phyloP scores from a whole-genome alignment of 2,888 invertebrate genomes.

The Kuschelorhynchus macadamiae region DNA sequence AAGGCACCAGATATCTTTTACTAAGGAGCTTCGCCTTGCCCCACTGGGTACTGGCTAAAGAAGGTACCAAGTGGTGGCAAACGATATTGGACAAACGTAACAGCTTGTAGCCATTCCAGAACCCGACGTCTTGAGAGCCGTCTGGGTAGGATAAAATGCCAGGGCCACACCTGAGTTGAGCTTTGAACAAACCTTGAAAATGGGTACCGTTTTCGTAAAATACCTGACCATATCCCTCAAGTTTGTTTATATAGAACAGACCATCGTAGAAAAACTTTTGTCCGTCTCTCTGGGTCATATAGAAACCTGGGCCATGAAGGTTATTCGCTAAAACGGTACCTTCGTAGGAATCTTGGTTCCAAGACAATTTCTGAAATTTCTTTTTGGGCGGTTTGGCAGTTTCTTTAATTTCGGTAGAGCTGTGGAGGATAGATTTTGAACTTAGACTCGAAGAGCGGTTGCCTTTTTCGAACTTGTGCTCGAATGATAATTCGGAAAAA shows the following conservation, averaged over 20 bases:
- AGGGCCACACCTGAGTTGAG: slow-evolving; percentile 73
- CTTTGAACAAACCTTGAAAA: slow-evolving; percentile 70
- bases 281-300: slow-evolving; percentile 59
- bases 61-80: slow-evolving; percentile 57
- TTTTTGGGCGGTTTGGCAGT: not conserved
- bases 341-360: slow-evolving; percentile 65
- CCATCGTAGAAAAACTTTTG: slow-evolving; percentile 66
- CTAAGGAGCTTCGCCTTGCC: slow-evolving; percentile 61
- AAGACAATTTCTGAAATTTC: slow-evolving; percentile 24
- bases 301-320: slow-evolving; percentile 71
- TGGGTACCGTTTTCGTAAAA: slow-evolving; percentile 70
- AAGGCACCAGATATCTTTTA: slow-evolving; percentile 61
- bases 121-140: slow-evolving; percentile 71
- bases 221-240: slow-evolving; percentile 71
- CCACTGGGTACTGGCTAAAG: slow-evolving; percentile 55
- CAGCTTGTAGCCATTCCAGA: slow-evolving; percentile 71
- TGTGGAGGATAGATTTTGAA: not conserved
- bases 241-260: slow-evolving; percentile 66
- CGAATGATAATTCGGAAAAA: not conserved
- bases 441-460: too few relatives aligned
- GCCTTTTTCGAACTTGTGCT: too few relatives aligned
- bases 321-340: slow-evolving; percentile 69
- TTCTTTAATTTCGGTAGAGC: not conserved
- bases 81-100: slow-evolving; percentile 65
- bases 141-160: slow-evolving; percentile 70